These are phyloP conservation scores for Rattus rattus DNA, from an alignment of 2,113 vertebrate genomes.

Conservation along the genomic window DNA sequence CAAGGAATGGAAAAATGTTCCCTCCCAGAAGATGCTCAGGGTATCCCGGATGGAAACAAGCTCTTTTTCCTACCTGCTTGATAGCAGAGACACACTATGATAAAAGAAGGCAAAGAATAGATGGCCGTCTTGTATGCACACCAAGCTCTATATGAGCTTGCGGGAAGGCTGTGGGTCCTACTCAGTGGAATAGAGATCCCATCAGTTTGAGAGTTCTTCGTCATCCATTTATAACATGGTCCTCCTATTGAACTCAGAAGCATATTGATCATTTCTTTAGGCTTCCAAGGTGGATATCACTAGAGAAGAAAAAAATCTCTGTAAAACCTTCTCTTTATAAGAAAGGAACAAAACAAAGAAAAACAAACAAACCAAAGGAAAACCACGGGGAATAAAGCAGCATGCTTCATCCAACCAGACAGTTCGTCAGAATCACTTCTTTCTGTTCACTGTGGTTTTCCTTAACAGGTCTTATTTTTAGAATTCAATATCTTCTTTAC, in stretches of 20 bases:
- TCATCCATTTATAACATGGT: neutral
- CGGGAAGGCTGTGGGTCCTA: neutral
- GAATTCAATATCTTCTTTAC: neutral
- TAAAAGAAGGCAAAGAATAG: neutral
- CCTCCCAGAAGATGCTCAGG: neutral
- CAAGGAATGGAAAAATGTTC: neutral
- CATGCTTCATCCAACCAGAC: neutral
- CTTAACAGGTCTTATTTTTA: conserved; percentile 5
- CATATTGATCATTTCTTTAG: neutral
- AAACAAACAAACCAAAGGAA: neutral
- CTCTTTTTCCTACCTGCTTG: neutral
- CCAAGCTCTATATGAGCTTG: neutral
- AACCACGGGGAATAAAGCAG: neutral
- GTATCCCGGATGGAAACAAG: neutral
- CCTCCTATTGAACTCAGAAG: neutral
- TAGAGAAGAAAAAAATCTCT: neutral
- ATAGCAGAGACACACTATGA: neutral
- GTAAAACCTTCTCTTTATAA: neutral
- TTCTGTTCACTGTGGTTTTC: neutral
- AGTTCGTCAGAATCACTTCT: neutral
- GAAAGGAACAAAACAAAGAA: neutral
- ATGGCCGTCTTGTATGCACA: neutral
- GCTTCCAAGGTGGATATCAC: neutral
- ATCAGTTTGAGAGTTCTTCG: neutral
- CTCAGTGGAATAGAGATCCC: neutral